These are phyloP conservation scores for Halocaridina rubra DNA, from an alignment of 2,888 invertebrate species.

Conservation along the genomic window DNA sequence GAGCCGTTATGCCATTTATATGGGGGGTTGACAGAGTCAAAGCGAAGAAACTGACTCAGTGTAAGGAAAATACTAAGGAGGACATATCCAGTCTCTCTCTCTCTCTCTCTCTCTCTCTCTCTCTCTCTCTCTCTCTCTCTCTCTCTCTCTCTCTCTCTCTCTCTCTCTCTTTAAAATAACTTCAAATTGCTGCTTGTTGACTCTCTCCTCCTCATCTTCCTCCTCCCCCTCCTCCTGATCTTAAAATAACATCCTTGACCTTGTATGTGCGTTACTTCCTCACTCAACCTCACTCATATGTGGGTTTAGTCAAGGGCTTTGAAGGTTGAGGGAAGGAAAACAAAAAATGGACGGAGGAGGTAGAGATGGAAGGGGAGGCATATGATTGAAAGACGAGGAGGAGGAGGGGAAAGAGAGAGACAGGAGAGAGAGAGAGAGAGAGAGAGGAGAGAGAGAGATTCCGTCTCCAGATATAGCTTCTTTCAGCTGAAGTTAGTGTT, in stretches of 20 bases:
- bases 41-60: no score
- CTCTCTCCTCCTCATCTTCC: neutral
- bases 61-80: neutral
- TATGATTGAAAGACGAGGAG: neutral
- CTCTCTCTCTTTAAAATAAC: neutral
- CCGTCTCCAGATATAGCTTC: no score
- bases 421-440: neutral
- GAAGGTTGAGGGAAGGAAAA: neutral
- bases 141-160: neutral
- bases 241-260: neutral
- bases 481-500: no score
- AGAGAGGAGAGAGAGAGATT: neutral
- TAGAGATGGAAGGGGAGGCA: neutral
- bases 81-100: neutral
- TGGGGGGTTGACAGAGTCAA: no score
- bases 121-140: neutral
- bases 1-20: no score
- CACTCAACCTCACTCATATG: neutral
- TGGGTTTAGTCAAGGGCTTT: no score
- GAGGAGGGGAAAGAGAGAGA: neutral
- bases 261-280: neutral
- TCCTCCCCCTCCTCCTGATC: neutral
- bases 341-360: neutral
- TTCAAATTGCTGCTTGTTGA: neutral
- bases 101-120: neutral